Evolutionary conservation across 1,140 invertebrate genomes (phyloP).

Genomic region (Cotesia typhae): DNA sequence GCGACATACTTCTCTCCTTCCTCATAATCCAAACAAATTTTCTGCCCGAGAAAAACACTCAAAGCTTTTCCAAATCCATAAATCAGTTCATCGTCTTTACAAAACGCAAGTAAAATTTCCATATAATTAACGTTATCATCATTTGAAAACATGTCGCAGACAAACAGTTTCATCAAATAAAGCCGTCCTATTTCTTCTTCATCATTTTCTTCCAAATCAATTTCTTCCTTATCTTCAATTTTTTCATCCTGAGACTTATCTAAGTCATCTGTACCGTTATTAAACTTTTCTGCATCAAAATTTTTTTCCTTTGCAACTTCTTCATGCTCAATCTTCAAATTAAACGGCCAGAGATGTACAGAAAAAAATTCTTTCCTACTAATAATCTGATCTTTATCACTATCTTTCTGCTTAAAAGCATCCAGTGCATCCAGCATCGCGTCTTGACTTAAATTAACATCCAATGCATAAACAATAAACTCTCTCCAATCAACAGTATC

Average conservation of each 20-base stretch:
- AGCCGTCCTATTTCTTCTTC: slow-evolving; percentile 43
- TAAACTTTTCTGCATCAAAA: background rate
- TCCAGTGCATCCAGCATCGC: slow-evolving; percentile 64
- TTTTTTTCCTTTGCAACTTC: slow-evolving; percentile 47
- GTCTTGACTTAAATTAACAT: slow-evolving; percentile 62
- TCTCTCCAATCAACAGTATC: slow-evolving; percentile 70
- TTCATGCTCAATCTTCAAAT: slow-evolving; percentile 32
- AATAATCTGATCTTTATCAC: slow-evolving; percentile 58
- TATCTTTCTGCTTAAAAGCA: slow-evolving; percentile 62
- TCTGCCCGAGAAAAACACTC: slow-evolving; percentile 65
- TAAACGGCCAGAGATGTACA: slow-evolving; percentile 67
- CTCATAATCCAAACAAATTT: slow-evolving; percentile 60
- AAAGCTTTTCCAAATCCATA: slow-evolving; percentile 69
- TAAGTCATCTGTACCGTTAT: background rate
- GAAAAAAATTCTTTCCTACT: slow-evolving; percentile 54
- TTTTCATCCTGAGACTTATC: background rate
- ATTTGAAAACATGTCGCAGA: slow-evolving; percentile 67
- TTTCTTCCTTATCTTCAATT: background rate
- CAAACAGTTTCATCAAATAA: slow-evolving; percentile 63
- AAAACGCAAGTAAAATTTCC: slow-evolving; percentile 69
- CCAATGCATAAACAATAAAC: slow-evolving; percentile 69
- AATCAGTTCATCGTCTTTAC: slow-evolving; percentile 66
- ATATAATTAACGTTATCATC: slow-evolving; percentile 68
- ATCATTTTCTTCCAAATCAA: background rate
- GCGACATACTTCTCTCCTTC: slow-evolving; percentile 60